These are phyloP conservation scores for Remorina albescens DNA, from an alignment of 2,797 vertebrate genomes.

Conservation along the genomic window DNA sequence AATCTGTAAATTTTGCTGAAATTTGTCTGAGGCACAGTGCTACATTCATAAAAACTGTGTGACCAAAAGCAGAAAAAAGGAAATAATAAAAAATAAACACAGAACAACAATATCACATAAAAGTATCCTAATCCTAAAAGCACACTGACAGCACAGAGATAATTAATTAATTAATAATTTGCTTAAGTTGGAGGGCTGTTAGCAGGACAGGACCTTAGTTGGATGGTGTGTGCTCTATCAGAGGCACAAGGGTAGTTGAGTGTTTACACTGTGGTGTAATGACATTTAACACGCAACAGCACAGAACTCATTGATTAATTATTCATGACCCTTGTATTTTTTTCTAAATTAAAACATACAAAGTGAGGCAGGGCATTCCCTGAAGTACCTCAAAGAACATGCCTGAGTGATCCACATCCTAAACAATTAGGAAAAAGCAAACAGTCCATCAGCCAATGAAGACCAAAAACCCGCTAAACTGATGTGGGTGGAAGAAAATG, in stretches of 20 bases:
- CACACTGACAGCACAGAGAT: too few relatives aligned
- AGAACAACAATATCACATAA: too few relatives aligned
- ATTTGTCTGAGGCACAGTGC: too few relatives aligned
- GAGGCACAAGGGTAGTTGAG: neutral
- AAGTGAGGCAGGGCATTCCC: constrained; percentile 47
- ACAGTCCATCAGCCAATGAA: constrained; percentile 56
- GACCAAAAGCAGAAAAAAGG: too few relatives aligned
- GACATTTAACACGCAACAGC: constrained; percentile 12
- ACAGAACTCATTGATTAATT: constrained; percentile 40
- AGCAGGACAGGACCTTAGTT: too few relatives aligned
- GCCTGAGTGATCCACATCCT: constrained; percentile 59
- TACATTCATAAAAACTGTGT: too few relatives aligned
- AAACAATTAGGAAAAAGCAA: constrained; percentile 58
- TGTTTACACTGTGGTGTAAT: neutral
- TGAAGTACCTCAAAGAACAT: constrained; percentile 60
- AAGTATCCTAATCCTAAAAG: too few relatives aligned
- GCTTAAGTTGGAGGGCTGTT: neutral
- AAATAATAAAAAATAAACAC: too few relatives aligned
- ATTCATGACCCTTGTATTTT: constrained; percentile 60
- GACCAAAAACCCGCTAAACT: constrained; percentile 52
- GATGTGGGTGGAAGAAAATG: constrained; percentile 63
- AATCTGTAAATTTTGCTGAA: too few relatives aligned
- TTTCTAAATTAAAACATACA: constrained; percentile 32
- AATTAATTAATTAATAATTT: too few relatives aligned
- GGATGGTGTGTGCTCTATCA: neutral